Base-by-base conservation (phyloP, 2,797 vertebrate species). In the Sparidentex hasta region DNA sequence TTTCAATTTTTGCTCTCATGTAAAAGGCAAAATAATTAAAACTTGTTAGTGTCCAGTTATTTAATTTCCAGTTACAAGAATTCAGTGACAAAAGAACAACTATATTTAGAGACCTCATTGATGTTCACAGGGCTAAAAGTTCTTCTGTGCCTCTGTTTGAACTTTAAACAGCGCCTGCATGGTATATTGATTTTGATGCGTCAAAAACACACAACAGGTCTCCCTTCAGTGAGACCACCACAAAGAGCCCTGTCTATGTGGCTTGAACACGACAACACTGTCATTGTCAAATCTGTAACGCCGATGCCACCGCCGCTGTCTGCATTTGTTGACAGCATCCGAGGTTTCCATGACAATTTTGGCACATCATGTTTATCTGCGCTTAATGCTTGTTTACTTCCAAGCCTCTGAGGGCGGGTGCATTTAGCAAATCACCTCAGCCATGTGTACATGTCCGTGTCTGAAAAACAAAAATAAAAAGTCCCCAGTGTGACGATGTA, bases 391-490 rank as follows among this genome's bases (percentile, higher is more conserved):
- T 93, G 92, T 93, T 94, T 94, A 92, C 88, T 86, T 83, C 79
- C 55, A 57, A 77, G 75, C 90, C 94, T 82, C 93, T 2, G 58
- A 80, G 77, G 91, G 65, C 56, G 25, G 20, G 47, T 51, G 81
- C 90, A 87, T 93, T 92, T 87, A 90, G 85, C 82, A 91, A 85
- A 91, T 86, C 71, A 83, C 81, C 85, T 91, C 91, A 93, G 81
- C 84, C 91, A 74, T 94, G 92, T 88, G 90, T 87, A 85, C 87
- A 80, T 84, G 88, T 82, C 80, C 88, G 91, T 86, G 87, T 91
- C 89, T 80, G 83, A 86, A 93, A 95, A 95, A 94, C 93, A 94
- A 95, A 94, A 95, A 94, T 93, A 94, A 93, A 91, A 91, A 85
- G 58, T 91, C 93, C 91, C 93, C 17, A 1, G 92, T 72, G 94